phyloP scores from a whole-genome alignment of 2,113 vertebrate species.

The Pipra filicauda region DNA sequence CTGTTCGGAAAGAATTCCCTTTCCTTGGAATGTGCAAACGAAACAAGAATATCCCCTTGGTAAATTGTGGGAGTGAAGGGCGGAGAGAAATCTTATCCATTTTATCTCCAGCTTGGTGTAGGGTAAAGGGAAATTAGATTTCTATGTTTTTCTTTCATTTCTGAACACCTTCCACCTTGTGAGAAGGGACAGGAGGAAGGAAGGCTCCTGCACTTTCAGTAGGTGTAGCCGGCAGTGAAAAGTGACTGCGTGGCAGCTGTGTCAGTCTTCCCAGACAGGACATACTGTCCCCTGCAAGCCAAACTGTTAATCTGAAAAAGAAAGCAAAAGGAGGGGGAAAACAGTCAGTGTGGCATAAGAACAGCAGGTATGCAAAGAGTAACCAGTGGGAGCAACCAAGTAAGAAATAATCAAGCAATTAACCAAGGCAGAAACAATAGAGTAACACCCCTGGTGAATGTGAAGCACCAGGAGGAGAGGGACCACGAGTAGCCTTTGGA shows the following conservation, averaged over 20 bases:
- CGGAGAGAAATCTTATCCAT: conserved; percentile 15
- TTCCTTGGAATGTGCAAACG: not conserved
- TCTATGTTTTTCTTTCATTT: not conserved
- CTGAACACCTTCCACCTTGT: not conserved
- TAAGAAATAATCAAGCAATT: too few species aligned
- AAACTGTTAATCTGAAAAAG: conserved; percentile 87
- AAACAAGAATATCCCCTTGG: not conserved
- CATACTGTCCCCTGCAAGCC: conserved; percentile 90
- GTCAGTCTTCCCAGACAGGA: conserved; percentile 76
- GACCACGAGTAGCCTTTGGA: not conserved
- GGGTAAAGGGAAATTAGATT: conserved; percentile 11
- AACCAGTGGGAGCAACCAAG: not conserved
- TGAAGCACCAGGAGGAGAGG: rapidly evolving
- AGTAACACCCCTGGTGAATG: not conserved
- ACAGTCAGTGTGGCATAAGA: not conserved
- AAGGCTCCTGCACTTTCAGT: conserved; percentile 69
- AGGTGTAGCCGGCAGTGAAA: conserved; percentile 88
- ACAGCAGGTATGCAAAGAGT: not conserved
- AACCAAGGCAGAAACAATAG: not conserved
- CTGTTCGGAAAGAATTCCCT: not conserved
- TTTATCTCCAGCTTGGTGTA: conserved; percentile 6
- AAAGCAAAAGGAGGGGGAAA: not conserved
- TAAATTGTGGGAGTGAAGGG: conserved; percentile 24
- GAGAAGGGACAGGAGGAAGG: not conserved
- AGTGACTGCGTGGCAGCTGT: conserved; percentile 86